Evolutionary conservation across 2,797 vertebrate species (phyloP).

Genomic region (Sebastes melanostomus): DNA sequence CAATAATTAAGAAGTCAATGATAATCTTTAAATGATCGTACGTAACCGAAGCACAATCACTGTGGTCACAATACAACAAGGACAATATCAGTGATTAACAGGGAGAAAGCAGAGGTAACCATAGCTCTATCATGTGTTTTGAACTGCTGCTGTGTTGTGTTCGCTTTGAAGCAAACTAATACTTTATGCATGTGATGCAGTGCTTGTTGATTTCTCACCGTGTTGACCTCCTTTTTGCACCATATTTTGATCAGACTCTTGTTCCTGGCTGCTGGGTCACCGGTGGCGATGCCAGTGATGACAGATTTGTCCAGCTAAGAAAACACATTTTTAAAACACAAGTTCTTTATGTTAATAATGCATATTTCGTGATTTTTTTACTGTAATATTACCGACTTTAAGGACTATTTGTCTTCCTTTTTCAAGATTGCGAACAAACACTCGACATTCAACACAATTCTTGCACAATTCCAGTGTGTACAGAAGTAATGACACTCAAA

Average conservation of each 20-base stretch:
- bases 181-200: conserved; percentile 18
- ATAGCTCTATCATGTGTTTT: conserved; percentile 28
- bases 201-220: conserved; percentile 77
- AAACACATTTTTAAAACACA: background rate
- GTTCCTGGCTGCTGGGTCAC: conserved; percentile 83
- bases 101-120: conserved; percentile 8
- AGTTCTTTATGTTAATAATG: background rate
- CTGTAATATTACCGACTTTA: too few relatives aligned
- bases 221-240: conserved; percentile 83
- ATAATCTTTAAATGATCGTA: conserved; percentile 6
- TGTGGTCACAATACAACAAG: conserved; percentile 4
- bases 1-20: background rate
- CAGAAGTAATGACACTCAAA: too few relatives aligned
- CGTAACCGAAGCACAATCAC: conserved; percentile 22
- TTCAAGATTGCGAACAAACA: too few relatives aligned
- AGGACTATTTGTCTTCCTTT: too few relatives aligned
- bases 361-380: background rate
- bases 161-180: background rate
- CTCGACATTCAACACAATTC: too few relatives aligned
- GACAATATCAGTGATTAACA: conserved; percentile 65
- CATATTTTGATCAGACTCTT: conserved; percentile 91
- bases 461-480: too few relatives aligned
- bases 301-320: conserved; percentile 91
- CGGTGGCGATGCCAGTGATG: conserved; percentile 88
- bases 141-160: conserved; percentile 5